Conservation (phyloP, 2,113 vertebrate species). For the Colinus virginianus region DNA sequence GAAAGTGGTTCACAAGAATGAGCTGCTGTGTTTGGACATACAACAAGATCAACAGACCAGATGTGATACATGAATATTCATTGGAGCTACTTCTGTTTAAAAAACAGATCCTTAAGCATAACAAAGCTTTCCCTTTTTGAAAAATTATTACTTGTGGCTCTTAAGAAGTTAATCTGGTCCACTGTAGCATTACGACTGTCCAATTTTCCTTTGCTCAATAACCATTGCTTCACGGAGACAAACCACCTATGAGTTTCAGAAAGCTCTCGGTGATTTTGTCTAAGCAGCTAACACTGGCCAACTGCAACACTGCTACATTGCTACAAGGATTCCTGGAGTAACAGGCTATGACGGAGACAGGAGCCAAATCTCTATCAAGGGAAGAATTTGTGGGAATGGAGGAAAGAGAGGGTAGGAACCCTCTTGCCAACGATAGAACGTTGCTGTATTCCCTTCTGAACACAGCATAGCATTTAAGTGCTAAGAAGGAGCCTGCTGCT, state of each 20-base stretch:
- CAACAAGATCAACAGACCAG: background rate
- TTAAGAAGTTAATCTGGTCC: background rate
- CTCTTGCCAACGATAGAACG: background rate
- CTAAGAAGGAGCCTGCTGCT: background rate
- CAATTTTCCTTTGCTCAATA: background rate
- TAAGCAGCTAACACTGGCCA: background rate
- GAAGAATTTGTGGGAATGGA: background rate
- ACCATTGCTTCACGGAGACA: background rate
- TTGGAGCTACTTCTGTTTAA: background rate
- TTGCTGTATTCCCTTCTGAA: background rate
- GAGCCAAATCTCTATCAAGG: background rate
- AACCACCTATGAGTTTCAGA: background rate
- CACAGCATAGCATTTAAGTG: background rate
- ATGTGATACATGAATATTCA: background rate
- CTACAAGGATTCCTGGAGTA: background rate
- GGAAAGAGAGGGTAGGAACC: background rate
- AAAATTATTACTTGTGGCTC: background rate
- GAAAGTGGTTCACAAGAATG: background rate
- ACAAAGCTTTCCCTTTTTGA: accelerated
- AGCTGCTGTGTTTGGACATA: background rate
- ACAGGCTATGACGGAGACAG: background rate
- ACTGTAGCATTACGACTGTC: background rate
- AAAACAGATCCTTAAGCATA: background rate
- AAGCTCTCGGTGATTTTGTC: background rate
- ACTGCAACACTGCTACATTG: background rate